These are phyloP conservation scores for Agapostemon virescens DNA, from an alignment of 2,888 invertebrate genomes.

Conservation along the genomic window DNA sequence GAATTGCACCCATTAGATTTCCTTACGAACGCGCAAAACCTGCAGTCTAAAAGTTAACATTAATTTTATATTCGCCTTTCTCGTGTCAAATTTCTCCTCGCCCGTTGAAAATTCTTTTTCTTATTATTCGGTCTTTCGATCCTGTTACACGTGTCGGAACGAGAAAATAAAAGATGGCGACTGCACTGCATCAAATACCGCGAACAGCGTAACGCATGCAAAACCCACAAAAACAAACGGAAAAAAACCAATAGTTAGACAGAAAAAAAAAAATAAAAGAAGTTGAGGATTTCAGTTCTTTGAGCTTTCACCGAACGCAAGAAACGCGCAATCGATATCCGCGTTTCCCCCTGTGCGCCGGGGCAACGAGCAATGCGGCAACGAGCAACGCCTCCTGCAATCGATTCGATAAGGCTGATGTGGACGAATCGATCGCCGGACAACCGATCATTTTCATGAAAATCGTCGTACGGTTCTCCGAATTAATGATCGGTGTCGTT, in stretches of 20 bases:
- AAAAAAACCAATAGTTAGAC: not conserved
- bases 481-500: constrained; percentile 5
- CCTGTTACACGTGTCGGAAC: not conserved
- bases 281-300: not conserved
- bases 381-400: too few species aligned
- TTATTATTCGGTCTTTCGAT: not conserved
- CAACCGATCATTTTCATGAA: constrained; percentile 5
- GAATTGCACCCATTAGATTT: too few species aligned
- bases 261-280: not conserved
- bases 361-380: not conserved
- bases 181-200: not conserved
- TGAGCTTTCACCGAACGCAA: constrained; percentile 5
- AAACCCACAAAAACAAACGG: not conserved
- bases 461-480: not conserved
- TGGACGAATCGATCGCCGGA: not conserved
- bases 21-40: too few species aligned
- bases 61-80: too few species aligned
- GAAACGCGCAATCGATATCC: constrained; percentile 1
- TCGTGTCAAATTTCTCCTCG: too few species aligned
- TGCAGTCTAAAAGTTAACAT: too few species aligned
- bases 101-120: not conserved
- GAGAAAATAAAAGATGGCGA: not conserved
- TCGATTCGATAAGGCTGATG: not conserved
- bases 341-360: not conserved
- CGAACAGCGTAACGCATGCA: not conserved